Percentiles rank a stretch among this genome's conserved stretches.
phyloP scores from a whole-genome alignment of 2,797 vertebrate species.

The Takifugu rubripes region DNA sequence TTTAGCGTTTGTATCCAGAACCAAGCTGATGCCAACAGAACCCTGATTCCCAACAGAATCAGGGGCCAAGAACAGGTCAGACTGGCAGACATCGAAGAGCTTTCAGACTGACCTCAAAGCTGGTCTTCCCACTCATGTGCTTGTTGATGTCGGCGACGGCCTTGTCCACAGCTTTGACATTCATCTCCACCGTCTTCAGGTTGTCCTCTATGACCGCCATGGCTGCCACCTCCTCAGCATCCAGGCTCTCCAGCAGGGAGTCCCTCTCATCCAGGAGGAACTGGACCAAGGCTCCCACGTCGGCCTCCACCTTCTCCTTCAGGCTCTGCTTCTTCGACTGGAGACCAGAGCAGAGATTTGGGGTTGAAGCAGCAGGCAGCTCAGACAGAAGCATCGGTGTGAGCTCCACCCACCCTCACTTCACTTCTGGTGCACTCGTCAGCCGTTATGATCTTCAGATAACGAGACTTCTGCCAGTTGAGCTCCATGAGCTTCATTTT shows the following conservation, averaged over 20 bases:
- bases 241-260: conserved; percentile 74
- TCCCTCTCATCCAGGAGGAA: conserved; percentile 80
- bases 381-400: neutral
- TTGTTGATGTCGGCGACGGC: conserved; percentile 68
- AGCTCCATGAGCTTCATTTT: conserved; percentile 73
- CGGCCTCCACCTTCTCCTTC: conserved; percentile 78
- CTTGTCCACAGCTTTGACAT: conserved; percentile 65
- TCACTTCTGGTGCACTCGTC: conserved; percentile 73
- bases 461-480: conserved; percentile 74
- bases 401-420: conserved; percentile 57
- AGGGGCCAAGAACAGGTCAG: neutral
- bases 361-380: too few species aligned
- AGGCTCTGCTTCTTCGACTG: conserved; percentile 75
- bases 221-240: conserved; percentile 68
- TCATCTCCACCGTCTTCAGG: conserved; percentile 60
- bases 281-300: conserved; percentile 77
- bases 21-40: too few species aligned
- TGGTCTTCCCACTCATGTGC: conserved; percentile 65
- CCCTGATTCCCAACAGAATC: too few species aligned
- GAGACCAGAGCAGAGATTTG: too few species aligned
- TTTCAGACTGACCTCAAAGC: conserved; percentile 68
- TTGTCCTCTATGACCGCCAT: conserved; percentile 73
- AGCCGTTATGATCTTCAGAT: conserved; percentile 55
- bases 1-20: too few species aligned
- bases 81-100: neutral